A percentile compares a stretch with the other conserved stretches of the same genome.
phyloP scores from a whole-genome alignment of 2,888 invertebrate genomes.

The Caenorhabditis sp. region DNA sequence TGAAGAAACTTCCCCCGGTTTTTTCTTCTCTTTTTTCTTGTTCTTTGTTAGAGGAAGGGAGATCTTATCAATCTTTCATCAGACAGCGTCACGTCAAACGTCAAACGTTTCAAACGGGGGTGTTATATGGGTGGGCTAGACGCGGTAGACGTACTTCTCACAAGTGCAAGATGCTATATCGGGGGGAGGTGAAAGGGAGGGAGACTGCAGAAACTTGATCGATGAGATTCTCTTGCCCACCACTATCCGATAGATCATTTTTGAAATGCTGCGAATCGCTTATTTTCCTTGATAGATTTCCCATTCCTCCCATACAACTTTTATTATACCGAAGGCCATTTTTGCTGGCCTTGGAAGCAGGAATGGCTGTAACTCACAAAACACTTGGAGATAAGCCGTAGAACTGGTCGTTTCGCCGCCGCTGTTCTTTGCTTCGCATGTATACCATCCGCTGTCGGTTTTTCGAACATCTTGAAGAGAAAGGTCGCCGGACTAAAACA shows the following conservation, averaged over 20 bases:
- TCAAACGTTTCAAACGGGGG: not conserved
- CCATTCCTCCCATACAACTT: not conserved
- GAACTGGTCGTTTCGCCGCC: constrained; percentile 63
- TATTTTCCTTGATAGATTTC: not conserved
- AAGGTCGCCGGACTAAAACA: constrained; percentile 73
- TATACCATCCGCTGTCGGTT: constrained; percentile 74
- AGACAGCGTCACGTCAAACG: too few relatives aligned
- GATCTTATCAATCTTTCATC: too few relatives aligned
- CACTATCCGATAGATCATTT: not conserved
- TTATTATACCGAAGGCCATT: constrained; percentile 11
- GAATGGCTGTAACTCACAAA: constrained; percentile 64
- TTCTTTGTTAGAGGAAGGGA: too few relatives aligned
- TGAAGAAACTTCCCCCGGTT: not conserved
- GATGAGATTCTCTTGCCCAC: not conserved
- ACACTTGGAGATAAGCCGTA: constrained; percentile 74
- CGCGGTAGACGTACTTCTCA: not conserved
- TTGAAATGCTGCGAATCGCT: too few relatives aligned
- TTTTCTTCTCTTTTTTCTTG: not conserved
- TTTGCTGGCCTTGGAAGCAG: constrained; percentile 2
- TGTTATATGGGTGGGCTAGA: too few relatives aligned
- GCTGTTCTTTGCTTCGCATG: constrained; percentile 73
- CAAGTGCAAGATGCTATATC: not conserved
- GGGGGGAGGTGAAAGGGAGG: not conserved
- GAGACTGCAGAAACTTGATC: constrained; percentile 4
- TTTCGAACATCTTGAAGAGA: constrained; percentile 70